A percentile compares a stretch with the other conserved stretches of the same genome.
These are phyloP conservation scores for Oconnorella tubifera DNA, from an alignment of 2,888 invertebrate genomes.

Conservation along the genomic window DNA sequence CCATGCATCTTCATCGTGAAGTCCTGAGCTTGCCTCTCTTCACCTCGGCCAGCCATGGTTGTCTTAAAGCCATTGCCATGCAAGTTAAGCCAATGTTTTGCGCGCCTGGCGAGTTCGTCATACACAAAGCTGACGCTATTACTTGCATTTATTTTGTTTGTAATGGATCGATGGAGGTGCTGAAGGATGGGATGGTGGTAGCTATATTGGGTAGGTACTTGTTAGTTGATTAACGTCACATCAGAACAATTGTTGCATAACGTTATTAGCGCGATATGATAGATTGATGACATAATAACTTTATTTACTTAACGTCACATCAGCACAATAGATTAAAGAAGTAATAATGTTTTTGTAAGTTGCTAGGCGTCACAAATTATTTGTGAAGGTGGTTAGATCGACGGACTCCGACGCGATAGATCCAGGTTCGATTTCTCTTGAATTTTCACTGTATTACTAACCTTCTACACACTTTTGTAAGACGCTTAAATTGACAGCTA, in stretches of 20 bases:
- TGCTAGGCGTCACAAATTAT: no score
- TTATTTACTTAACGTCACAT: no score
- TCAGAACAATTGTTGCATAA: neutral
- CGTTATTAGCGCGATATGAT: no score
- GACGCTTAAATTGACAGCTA: no score
- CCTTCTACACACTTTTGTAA: no score
- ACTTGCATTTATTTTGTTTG: slow-evolving; percentile 91
- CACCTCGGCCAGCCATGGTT: slow-evolving; percentile 89
- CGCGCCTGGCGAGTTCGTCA: slow-evolving; percentile 89
- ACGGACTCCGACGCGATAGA: no score
- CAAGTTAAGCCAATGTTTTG: slow-evolving; percentile 79
- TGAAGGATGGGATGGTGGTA: slow-evolving; percentile 92
- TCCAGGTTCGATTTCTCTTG: no score
- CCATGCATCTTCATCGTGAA: slow-evolving; percentile 90
- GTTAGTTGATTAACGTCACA: neutral
- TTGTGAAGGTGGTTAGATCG: no score
- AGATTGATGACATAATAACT: no score
- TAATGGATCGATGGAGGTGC: slow-evolving; percentile 95
- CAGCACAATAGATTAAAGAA: no score
- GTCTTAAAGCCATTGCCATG: slow-evolving; percentile 78
- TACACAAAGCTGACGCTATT: slow-evolving; percentile 89
- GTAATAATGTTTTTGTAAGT: no score
- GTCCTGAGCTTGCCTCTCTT: slow-evolving; percentile 90
- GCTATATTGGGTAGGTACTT: slow-evolving; percentile 80
- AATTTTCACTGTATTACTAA: no score